Percentiles rank a stretch among this genome's conserved stretches.
These are phyloP conservation scores for Chromoteleia sp. DNA, from an alignment of 2,888 invertebrate genomes.

Conservation along the genomic window DNA sequence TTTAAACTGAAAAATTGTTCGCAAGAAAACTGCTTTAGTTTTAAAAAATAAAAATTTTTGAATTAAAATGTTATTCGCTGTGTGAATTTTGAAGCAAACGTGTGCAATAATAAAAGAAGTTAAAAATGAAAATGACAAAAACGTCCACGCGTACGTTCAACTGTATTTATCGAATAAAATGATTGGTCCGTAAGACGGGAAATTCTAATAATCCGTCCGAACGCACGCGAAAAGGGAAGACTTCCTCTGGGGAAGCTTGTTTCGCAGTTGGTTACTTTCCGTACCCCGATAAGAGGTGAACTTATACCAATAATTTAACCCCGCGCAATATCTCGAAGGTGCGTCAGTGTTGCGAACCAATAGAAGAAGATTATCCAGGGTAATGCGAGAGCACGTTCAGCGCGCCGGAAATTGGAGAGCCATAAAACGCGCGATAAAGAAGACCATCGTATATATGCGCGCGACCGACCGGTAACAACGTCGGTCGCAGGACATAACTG, in stretches of 20 bases:
- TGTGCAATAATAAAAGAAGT: too few relatives aligned
- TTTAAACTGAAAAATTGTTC: too few relatives aligned
- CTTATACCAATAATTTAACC: constrained; percentile 47
- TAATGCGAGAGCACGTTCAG: constrained; percentile 55
- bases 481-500: constrained; percentile 22
- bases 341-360: constrained; percentile 49
- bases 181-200: constrained; percentile 8
- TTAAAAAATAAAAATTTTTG: too few relatives aligned
- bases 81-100: too few relatives aligned
- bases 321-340: constrained; percentile 47
- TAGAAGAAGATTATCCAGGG: constrained; percentile 47
- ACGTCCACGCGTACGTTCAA: background rate
- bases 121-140: background rate
- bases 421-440: constrained; percentile 52
- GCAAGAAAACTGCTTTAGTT: too few relatives aligned
- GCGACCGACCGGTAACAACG: constrained; percentile 32
- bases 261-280: constrained; percentile 47
- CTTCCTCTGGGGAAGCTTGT: constrained; percentile 37
- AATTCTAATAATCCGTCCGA: constrained; percentile 37
- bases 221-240: constrained; percentile 16
- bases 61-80: too few relatives aligned
- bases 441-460: constrained; percentile 24
- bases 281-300: constrained; percentile 31
- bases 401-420: constrained; percentile 50
- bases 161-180: constrained; percentile 11